Percentiles rank a stretch among this genome's conserved stretches.
Conservation (phyloP, 23 tunicate genomes). For the Trididemnum miniatum region DNA sequence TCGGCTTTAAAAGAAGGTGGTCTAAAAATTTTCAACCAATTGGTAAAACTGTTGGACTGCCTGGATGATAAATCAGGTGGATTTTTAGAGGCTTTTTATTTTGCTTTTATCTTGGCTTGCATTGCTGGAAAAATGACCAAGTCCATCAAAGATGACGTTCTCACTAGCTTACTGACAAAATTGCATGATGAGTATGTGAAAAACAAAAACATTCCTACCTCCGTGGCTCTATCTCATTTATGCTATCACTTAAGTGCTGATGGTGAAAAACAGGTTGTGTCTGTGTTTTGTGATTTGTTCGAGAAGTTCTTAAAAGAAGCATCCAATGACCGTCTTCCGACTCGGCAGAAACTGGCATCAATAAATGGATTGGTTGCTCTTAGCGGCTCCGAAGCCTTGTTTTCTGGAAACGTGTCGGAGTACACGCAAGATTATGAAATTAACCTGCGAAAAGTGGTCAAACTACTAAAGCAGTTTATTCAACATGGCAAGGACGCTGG, state of each 20-base stretch:
- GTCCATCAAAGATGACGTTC: neutral
- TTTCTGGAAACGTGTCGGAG: neutral
- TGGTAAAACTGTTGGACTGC: neutral
- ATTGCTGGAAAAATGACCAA: slow-evolving; percentile 19
- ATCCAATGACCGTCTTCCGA: slow-evolving; percentile 43
- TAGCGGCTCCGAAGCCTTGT: slow-evolving; percentile 38
- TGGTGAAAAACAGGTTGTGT: neutral
- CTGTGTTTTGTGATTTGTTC: slow-evolving; percentile 18
- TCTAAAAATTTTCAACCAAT: neutral
- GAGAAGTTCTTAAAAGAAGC: slow-evolving; percentile 26
- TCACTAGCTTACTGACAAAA: slow-evolving; percentile 2
- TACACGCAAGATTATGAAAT: neutral
- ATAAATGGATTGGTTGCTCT: slow-evolving; percentile 52
- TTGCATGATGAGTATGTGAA: slow-evolving; percentile 3
- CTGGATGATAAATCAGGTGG: slow-evolving; percentile 11
- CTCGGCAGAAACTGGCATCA: slow-evolving; percentile 58
- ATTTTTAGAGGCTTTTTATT: slow-evolving; percentile 17
- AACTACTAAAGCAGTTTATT: slow-evolving; percentile 25
- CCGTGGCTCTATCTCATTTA: slow-evolving; percentile 33
- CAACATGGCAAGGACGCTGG: slow-evolving; percentile 47
- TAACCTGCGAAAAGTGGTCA: slow-evolving; percentile 26
- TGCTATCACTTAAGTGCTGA: slow-evolving; percentile 8
- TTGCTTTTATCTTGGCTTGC: slow-evolving; percentile 13
- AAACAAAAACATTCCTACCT: slow-evolving; percentile 29
- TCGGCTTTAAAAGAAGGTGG: neutral